phyloP scores from a whole-genome alignment of 2,888 invertebrate species.

The Pelosia muscerda region DNA sequence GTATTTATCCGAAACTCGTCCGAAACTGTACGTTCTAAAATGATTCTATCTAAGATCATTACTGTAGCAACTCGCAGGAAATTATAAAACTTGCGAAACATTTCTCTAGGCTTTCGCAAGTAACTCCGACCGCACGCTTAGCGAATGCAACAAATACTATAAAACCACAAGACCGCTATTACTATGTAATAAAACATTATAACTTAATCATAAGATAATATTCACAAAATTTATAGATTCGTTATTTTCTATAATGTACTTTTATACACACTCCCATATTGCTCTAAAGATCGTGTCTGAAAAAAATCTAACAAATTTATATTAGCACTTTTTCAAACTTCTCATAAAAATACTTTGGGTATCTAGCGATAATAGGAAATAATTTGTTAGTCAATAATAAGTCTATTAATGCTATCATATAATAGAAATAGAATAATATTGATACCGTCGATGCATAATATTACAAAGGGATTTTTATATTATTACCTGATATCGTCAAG shows the following conservation, averaged over 20 bases:
- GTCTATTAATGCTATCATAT: not conserved
- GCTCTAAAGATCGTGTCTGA: too few relatives aligned
- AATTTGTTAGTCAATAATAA: too few relatives aligned
- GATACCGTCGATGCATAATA: not conserved
- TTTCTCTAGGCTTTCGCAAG: constrained; percentile 66
- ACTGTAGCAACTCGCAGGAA: constrained; percentile 42
- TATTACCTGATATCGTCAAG: constrained; percentile 13
- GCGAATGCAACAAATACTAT: constrained; percentile 60
- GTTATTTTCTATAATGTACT: not conserved
- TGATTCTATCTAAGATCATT: constrained; percentile 45
- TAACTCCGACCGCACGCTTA: constrained; percentile 57
- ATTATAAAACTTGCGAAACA: constrained; percentile 66
- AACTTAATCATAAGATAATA: constrained; percentile 10
- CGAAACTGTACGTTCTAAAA: not conserved
- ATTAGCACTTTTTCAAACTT: too few relatives aligned
- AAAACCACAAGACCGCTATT: constrained; percentile 61
- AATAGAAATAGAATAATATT: not conserved
- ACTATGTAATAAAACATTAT: constrained; percentile 52
- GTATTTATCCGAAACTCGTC: too few relatives aligned
- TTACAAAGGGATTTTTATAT: constrained; percentile 22
- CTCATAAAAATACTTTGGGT: too few relatives aligned
- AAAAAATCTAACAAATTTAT: too few relatives aligned
- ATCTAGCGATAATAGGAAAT: too few relatives aligned
- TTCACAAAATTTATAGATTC: not conserved
- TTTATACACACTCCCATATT: too few relatives aligned